A percentile compares a stretch with the other conserved stretches of the same genome.
phyloP scores from a whole-genome alignment of 2,888 invertebrate species.

The Agriopis aurantiaria region DNA sequence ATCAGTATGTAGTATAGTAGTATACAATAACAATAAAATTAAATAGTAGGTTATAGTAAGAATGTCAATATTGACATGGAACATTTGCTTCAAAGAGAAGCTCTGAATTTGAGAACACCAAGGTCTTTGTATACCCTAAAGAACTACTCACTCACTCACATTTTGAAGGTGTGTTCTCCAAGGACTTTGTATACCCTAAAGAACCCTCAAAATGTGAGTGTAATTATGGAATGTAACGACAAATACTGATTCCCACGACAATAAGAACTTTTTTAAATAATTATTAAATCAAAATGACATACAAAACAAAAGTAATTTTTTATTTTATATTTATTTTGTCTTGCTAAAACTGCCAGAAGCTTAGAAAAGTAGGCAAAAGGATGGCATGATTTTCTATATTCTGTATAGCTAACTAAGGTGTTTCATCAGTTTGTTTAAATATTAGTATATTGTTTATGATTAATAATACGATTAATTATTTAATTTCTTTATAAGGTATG shows the following conservation, averaged over 20 bases:
- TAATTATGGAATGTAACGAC: slow-evolving; percentile 2
- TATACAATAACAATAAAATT: too few relatives aligned
- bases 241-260: not conserved
- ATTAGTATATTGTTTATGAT: too few relatives aligned
- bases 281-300: not conserved
- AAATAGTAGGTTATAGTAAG: too few relatives aligned
- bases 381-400: slow-evolving; percentile 8
- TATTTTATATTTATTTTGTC: not conserved
- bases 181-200: too few relatives aligned
- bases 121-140: too few relatives aligned
- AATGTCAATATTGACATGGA: not conserved
- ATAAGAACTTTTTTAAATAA: not conserved
- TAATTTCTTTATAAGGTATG: not conserved
- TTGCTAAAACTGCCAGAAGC: not conserved
- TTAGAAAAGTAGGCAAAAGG: not conserved
- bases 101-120: not conserved
- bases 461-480: too few relatives aligned
- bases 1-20: too few relatives aligned
- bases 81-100: not conserved
- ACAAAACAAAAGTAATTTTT: slow-evolving; percentile 5
- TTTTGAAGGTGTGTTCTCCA: too few relatives aligned
- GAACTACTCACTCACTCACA: too few relatives aligned
- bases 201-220: too few relatives aligned
- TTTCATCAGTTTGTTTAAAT: too few relatives aligned
- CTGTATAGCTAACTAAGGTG: not conserved